Percentiles rank a stretch among this genome's conserved stretches.
These are phyloP conservation scores for Arvicanthis niloticus DNA, from an alignment of 2,113 vertebrate genomes.

Conservation along the genomic window DNA sequence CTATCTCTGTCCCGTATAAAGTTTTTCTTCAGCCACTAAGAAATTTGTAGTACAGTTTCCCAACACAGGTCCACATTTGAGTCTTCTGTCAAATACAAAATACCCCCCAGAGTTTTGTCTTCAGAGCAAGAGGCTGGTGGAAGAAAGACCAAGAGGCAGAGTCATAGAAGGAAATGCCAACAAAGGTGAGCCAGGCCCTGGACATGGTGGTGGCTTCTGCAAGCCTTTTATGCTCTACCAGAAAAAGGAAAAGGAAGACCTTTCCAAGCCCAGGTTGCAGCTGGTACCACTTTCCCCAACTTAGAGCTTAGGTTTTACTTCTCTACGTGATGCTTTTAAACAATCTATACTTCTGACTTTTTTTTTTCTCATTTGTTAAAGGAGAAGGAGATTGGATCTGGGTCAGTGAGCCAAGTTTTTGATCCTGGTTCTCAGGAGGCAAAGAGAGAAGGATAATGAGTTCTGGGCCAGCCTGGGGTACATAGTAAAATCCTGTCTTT, in stretches of 20 bases:
- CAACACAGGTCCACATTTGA: not conserved
- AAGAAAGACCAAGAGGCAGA: not conserved
- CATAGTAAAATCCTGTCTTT: not conserved
- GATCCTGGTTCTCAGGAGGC: not conserved
- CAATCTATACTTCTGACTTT: slow-evolving; percentile 42
- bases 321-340: slow-evolving; percentile 37
- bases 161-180: not conserved
- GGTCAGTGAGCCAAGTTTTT: not conserved
- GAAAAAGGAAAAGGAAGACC: not conserved
- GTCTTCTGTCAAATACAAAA: not conserved
- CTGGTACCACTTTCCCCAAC: not conserved
- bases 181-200: not conserved
- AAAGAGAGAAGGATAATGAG: not conserved
- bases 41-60: slow-evolving; percentile 26
- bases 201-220: not conserved
- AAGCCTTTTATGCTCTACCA: not conserved
- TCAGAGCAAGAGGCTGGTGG: not conserved
- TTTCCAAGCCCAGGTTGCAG: not conserved
- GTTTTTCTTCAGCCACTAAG: slow-evolving; percentile 44
- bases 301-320: not conserved
- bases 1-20: slow-evolving; percentile 37
- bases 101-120: not conserved
- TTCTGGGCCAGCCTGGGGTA: not conserved
- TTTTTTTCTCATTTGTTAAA: slow-evolving; percentile 18
- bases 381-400: not conserved